Conservation (phyloP, 2,113 vertebrate genomes). For the Mola mola region DNA sequence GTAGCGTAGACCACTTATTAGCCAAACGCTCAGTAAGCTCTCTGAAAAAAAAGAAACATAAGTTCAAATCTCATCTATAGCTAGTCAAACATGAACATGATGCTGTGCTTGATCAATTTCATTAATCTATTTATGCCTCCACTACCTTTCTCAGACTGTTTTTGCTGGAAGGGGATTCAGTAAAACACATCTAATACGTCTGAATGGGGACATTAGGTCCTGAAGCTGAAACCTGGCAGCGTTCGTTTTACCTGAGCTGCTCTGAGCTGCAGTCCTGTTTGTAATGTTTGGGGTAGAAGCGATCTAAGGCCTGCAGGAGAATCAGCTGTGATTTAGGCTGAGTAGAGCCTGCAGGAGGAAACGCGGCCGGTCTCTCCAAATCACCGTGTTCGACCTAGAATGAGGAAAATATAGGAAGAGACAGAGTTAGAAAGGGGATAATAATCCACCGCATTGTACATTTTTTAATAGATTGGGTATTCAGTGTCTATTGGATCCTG, state of each 20-base stretch:
- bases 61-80: no score
- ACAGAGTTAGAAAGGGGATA: not conserved
- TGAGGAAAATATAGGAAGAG: not conserved
- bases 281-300: slow-evolving; percentile 90
- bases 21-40: slow-evolving; percentile 84
- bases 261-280: slow-evolving; percentile 84
- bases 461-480: no score
- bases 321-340: slow-evolving; percentile 86
- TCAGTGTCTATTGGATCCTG: no score
- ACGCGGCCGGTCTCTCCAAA: slow-evolving; percentile 79
- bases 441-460: no score
- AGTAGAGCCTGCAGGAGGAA: slow-evolving; percentile 74
- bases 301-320: slow-evolving; percentile 87
- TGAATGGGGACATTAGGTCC: no score
- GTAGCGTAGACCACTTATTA: slow-evolving; percentile 86
- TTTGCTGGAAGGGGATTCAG: no score
- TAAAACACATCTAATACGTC: no score
- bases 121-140: no score
- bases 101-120: no score
- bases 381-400: slow-evolving; percentile 88
- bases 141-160: no score
- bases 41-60: slow-evolving; percentile 64
- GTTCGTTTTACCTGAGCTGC: slow-evolving; percentile 82
- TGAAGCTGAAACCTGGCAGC: no score
- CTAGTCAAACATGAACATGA: no score